Conservation (phyloP, 2,113 vertebrate species). For the Pelmatolapia mariae region DNA sequence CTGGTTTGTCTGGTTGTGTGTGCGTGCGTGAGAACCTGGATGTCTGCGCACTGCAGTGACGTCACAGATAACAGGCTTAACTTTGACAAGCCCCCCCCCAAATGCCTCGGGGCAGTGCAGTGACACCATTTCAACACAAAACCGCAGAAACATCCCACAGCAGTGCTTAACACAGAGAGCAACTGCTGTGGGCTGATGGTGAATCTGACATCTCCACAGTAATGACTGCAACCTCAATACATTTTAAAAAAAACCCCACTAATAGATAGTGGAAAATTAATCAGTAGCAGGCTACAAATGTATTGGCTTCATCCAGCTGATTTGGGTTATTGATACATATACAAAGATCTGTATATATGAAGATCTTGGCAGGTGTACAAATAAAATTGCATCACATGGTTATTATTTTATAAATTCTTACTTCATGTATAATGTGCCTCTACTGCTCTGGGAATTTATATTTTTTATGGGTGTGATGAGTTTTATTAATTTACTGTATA, state of each 20-base stretch:
- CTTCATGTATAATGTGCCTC: not conserved
- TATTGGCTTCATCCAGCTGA: not conserved
- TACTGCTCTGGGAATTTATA: not conserved
- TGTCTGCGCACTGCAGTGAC: not conserved
- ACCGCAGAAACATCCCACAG: slow-evolving; percentile 22
- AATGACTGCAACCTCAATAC: not conserved
- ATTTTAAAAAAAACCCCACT: fast-evolving
- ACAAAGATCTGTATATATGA: no score
- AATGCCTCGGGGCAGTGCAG: slow-evolving; percentile 10
- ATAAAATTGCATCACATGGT: not conserved
- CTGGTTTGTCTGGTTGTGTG: not conserved
- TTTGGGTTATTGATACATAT: not conserved
- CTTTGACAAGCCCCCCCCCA: slow-evolving; percentile 9
- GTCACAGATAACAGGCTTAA: slow-evolving; percentile 49
- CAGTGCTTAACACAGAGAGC: not conserved
- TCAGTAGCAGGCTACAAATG: not conserved
- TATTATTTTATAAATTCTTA: not conserved
- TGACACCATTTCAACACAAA: slow-evolving; percentile 47
- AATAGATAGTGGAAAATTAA: not conserved
- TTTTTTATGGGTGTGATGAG: not conserved
- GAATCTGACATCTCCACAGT: not conserved
- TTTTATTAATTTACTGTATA: not conserved
- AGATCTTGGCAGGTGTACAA: not conserved
- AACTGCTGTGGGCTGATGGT: not conserved
- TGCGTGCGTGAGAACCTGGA: not conserved